phyloP scores from a whole-genome alignment of 1,140 invertebrate species.

The Drosophila sp. region DNA sequence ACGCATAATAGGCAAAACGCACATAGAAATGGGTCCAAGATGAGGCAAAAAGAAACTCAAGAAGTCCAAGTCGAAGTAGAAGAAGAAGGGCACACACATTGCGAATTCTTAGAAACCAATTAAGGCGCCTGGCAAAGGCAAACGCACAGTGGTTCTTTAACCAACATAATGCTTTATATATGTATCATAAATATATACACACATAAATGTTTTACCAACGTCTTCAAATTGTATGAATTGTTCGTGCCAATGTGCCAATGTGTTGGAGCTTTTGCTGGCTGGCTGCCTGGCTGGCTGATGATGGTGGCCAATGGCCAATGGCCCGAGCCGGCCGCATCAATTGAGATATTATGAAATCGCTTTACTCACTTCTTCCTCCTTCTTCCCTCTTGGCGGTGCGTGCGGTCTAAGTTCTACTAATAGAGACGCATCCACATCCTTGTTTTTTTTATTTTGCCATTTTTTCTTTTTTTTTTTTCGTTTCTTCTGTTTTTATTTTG shows the following conservation, averaged over 20 bases:
- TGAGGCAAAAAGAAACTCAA: neutral
- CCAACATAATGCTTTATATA: neutral
- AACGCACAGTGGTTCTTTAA: slow-evolving; percentile 32
- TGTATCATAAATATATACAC: slow-evolving; percentile 5
- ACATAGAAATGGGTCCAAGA: slow-evolving; percentile 38
- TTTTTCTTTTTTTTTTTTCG: slow-evolving; percentile 25
- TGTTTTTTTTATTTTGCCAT: slow-evolving; percentile 13
- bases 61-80: slow-evolving; percentile 12
- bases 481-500: slow-evolving; percentile 6
- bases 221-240: slow-evolving; percentile 1
- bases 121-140: slow-evolving; percentile 55
- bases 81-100: slow-evolving; percentile 55
- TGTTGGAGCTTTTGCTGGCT: slow-evolving; percentile 1
- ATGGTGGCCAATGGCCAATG: slow-evolving; percentile 43
- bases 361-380: slow-evolving; percentile 27
- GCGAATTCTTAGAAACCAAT: slow-evolving; percentile 72
- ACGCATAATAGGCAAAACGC: slow-evolving; percentile 68
- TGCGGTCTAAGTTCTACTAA: slow-evolving; percentile 62
- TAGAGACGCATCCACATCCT: slow-evolving; percentile 64
- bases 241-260: slow-evolving; percentile 6
- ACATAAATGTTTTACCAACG: slow-evolving; percentile 20
- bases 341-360: slow-evolving; percentile 78
- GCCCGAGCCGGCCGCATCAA: slow-evolving; percentile 48
- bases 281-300: neutral
- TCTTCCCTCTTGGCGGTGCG: slow-evolving; percentile 43